Evolutionary conservation across 1,140 invertebrate species (phyloP).

Genomic region (Belonocnema kinseyi): DNA sequence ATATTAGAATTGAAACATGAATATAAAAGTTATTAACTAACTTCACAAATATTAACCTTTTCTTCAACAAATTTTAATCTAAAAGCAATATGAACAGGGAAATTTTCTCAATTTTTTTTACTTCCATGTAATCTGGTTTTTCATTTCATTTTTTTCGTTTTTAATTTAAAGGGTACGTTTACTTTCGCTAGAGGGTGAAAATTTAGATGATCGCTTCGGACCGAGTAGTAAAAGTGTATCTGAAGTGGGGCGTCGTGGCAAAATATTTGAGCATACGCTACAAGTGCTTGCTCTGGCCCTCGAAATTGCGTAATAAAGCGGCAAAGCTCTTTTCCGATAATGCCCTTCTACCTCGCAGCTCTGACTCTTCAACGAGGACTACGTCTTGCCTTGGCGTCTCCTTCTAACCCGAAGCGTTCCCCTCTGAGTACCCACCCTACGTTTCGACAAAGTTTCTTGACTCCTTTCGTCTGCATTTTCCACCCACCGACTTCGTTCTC

Average conservation of each 20-base stretch:
- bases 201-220: background rate
- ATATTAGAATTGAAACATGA: too few relatives aligned
- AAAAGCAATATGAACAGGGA: background rate
- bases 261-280: conserved; percentile 31
- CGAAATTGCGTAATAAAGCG: conserved; percentile 56
- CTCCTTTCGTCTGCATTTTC: conserved; percentile 4
- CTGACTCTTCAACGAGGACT: conserved; percentile 17
- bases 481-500: background rate
- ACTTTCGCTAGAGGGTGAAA: background rate
- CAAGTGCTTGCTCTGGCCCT: conserved; percentile 32
- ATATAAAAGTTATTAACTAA: too few relatives aligned
- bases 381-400: background rate
- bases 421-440: background rate
- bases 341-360: conserved; percentile 28
- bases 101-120: background rate
- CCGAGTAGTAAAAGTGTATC: conserved; percentile 4
- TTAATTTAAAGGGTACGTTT: background rate
- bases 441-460: conserved; percentile 17
- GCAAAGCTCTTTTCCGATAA: conserved; percentile 54
- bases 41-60: too few relatives aligned
- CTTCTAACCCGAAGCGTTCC: background rate
- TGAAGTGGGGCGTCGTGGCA: background rate
- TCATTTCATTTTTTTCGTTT: too few relatives aligned
- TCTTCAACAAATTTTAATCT: background rate
- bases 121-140: background rate